A percentile compares a stretch with the other conserved stretches of the same genome.
Evolutionary conservation across 2,797 vertebrate species (phyloP).

Genomic region (Lates japonicus): DNA sequence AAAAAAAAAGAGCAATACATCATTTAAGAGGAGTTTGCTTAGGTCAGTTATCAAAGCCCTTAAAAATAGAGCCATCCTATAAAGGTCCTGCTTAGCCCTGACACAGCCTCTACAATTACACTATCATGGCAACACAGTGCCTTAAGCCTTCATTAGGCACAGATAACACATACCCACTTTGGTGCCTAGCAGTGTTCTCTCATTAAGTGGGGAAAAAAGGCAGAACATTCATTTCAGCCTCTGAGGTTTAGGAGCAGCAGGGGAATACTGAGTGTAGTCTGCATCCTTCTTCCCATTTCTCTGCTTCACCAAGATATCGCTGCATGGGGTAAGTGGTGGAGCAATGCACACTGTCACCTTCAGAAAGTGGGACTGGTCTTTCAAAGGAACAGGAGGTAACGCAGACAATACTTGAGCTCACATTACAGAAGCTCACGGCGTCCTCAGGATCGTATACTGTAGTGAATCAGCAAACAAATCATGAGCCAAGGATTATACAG

Average conservation of each 20-base stretch:
- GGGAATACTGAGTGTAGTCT: slow-evolving; percentile 62
- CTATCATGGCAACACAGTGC: slow-evolving; percentile 56
- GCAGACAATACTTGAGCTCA: slow-evolving; percentile 38
- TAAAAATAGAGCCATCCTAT: slow-evolving; percentile 43
- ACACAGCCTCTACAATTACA: slow-evolving; percentile 59
- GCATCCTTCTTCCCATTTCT: slow-evolving; percentile 37
- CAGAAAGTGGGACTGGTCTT: slow-evolving; percentile 46
- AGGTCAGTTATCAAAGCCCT: slow-evolving; percentile 41
- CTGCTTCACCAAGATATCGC: slow-evolving; percentile 52
- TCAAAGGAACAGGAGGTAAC: slow-evolving; percentile 42
- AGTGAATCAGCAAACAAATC: slow-evolving; percentile 41
- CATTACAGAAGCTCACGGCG: slow-evolving; percentile 35
- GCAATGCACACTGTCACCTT: slow-evolving; percentile 44
- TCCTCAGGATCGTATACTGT: slow-evolving; percentile 22
- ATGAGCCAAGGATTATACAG: slow-evolving; percentile 35
- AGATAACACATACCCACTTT: slow-evolving; percentile 71
- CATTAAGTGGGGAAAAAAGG: slow-evolving; percentile 69
- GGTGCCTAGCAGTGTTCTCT: slow-evolving; percentile 62
- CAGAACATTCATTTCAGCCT: slow-evolving; percentile 71
- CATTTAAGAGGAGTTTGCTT: slow-evolving; percentile 36
- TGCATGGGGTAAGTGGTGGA: slow-evolving; percentile 53
- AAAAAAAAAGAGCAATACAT: background rate
- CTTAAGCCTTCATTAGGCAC: slow-evolving; percentile 72
- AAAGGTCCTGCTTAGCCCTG: slow-evolving; percentile 46
- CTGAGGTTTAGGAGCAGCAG: slow-evolving; percentile 69